Conservation (phyloP, 2,113 vertebrate species). For the Microcebus griseorufus region DNA sequence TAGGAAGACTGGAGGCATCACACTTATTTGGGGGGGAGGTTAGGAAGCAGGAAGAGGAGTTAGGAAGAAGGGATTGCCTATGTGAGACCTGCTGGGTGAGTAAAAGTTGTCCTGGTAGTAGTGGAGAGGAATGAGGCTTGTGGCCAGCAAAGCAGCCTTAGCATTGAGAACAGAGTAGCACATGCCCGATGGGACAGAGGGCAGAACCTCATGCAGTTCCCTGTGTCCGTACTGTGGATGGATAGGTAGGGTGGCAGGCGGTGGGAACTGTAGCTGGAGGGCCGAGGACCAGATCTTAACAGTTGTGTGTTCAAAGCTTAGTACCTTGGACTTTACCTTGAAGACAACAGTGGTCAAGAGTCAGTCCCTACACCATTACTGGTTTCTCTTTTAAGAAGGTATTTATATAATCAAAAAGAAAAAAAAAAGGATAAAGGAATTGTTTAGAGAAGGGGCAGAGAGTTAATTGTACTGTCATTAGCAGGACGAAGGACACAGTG, state of each 20-base stretch:
- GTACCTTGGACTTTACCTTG: neutral
- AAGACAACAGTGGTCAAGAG: neutral
- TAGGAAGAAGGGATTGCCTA: neutral
- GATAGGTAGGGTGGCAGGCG: neutral
- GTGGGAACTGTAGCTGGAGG: neutral
- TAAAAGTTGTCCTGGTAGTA: neutral
- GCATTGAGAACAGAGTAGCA: neutral
- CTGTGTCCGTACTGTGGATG: neutral
- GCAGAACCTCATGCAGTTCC: neutral
- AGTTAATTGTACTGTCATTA: neutral
- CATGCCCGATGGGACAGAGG: neutral
- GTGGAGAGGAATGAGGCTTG: neutral
- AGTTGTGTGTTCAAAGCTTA: neutral
- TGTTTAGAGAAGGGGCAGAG: neutral
- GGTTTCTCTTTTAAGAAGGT: neutral
- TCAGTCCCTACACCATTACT: neutral
- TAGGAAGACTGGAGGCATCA: neutral
- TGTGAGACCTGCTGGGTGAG: neutral
- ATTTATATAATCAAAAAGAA: neutral
- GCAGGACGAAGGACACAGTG: neutral
- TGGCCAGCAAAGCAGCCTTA: neutral
- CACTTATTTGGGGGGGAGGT: neutral
- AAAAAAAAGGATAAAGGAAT: neutral
- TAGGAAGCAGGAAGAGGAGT: neutral
- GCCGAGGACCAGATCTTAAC: neutral